Conservation (phyloP, 37 sponge, comb jelly and placozoan genomes). For the Amphimedon queenslandica region DNA sequence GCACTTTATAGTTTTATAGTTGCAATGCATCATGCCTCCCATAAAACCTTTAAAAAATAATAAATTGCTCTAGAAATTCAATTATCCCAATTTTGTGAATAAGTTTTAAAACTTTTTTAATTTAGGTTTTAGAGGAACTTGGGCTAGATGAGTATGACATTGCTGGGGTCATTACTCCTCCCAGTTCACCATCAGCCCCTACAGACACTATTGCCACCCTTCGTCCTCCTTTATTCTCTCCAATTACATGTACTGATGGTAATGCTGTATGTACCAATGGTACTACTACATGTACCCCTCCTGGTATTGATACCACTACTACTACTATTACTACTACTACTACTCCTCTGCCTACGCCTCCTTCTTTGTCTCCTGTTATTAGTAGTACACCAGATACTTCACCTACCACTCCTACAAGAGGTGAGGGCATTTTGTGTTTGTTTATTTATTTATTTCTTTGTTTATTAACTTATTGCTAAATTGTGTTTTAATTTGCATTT, state of each 20-base stretch:
- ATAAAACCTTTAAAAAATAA: too few relatives aligned
- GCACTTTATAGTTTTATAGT: too few relatives aligned
- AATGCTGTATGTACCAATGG: too few relatives aligned
- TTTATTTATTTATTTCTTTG: too few relatives aligned
- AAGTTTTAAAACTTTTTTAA: too few relatives aligned
- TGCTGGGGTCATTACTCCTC: slow-evolving; percentile 12
- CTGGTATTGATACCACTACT: background rate
- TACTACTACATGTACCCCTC: background rate
- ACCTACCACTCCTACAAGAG: background rate
- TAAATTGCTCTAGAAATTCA: too few relatives aligned
- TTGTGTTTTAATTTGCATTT: background rate
- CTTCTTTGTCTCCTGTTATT: background rate
- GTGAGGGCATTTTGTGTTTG: background rate
- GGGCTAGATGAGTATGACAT: slow-evolving; percentile 34
- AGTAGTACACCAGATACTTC: background rate
- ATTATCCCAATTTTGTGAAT: too few relatives aligned
- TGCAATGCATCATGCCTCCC: too few relatives aligned
- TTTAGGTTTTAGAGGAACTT: slow-evolving; percentile 41
- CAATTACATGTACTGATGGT: background rate
- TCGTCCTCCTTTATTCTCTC: background rate
- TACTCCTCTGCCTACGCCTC: background rate
- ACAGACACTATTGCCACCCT: background rate
- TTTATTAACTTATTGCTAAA: background rate
- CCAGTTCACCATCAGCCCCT: background rate
- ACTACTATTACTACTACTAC: background rate